Percentiles rank a stretch among this genome's conserved stretches.
phyloP scores from a whole-genome alignment of 1,140 invertebrate species.

The Musca vetustissima region DNA sequence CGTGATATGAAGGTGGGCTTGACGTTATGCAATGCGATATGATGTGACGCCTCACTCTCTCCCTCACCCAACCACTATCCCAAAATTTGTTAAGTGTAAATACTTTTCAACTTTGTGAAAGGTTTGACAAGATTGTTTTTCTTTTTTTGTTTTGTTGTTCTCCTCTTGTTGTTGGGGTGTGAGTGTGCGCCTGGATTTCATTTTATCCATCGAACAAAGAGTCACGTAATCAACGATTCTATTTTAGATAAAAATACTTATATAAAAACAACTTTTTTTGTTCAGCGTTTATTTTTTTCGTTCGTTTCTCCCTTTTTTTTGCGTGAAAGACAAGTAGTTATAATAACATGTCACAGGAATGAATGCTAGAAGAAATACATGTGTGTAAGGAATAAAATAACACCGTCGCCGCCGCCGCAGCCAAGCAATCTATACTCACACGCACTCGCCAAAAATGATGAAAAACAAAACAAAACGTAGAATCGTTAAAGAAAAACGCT shows the following conservation, averaged over 20 bases:
- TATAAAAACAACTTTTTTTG: not conserved
- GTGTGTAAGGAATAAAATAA: not conserved
- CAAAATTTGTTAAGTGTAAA: no score
- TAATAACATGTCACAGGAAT: conserved; percentile 21
- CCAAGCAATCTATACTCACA: not conserved
- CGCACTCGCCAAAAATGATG: not conserved
- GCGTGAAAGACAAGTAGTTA: conserved; percentile 18
- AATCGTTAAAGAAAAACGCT: not conserved
- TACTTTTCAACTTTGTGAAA: not conserved
- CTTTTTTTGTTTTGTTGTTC: not conserved
- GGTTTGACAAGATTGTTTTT: not conserved
- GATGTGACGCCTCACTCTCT: no score
- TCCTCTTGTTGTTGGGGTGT: not conserved
- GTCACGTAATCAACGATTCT: conserved; percentile 23
- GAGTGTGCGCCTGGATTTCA: conserved; percentile 1
- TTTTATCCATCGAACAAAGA: conserved; percentile 19
- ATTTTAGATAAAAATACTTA: conserved; percentile 21
- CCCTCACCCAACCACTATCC: no score
- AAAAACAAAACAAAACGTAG: not conserved
- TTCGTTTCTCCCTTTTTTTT: not conserved
- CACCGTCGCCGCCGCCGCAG: not conserved
- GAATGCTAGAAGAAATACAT: not conserved
- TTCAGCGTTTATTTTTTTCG: not conserved
- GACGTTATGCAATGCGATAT: no score
- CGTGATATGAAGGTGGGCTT: no score